A percentile compares a stretch with the other conserved stretches of the same genome.
Evolutionary conservation across 1,140 invertebrate genomes (phyloP).

Genomic region (Pectinophora gossypiella): DNA sequence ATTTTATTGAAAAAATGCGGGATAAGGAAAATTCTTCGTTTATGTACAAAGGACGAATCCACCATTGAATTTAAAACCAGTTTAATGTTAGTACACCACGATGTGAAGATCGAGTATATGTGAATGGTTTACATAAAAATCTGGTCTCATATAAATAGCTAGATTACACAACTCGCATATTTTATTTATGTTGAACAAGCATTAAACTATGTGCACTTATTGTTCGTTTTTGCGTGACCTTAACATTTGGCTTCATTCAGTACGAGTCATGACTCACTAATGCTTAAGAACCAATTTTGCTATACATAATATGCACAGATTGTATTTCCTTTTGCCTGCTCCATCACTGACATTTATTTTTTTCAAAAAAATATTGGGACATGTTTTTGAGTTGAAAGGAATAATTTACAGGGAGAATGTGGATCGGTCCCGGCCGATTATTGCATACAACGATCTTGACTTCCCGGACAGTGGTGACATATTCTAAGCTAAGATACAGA

Average conservation of each 20-base stretch:
- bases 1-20: no score
- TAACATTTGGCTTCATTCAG: conserved; percentile 31
- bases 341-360: no score
- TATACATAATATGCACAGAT: background rate
- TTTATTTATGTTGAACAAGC: no score
- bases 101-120: no score
- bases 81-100: background rate
- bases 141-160: no score
- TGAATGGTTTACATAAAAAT: no score
- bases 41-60: background rate
- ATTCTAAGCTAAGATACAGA: conserved; percentile 76
- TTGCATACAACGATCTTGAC: conserved; percentile 91
- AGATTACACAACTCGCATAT: no score
- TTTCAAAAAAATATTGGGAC: conserved; percentile 10
- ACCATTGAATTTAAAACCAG: background rate
- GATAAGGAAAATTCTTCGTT: background rate
- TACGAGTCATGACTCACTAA: background rate
- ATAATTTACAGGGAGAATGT: conserved; percentile 78
- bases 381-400: conserved; percentile 36
- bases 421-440: conserved; percentile 80
- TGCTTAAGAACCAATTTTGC: background rate
- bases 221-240: conserved; percentile 39
- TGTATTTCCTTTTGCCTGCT: background rate
- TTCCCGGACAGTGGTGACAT: conserved; percentile 83
- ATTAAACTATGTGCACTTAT: background rate